Evolutionary conservation across 1,140 invertebrate genomes (phyloP).

Genomic region (Episyrphus balteatus): DNA sequence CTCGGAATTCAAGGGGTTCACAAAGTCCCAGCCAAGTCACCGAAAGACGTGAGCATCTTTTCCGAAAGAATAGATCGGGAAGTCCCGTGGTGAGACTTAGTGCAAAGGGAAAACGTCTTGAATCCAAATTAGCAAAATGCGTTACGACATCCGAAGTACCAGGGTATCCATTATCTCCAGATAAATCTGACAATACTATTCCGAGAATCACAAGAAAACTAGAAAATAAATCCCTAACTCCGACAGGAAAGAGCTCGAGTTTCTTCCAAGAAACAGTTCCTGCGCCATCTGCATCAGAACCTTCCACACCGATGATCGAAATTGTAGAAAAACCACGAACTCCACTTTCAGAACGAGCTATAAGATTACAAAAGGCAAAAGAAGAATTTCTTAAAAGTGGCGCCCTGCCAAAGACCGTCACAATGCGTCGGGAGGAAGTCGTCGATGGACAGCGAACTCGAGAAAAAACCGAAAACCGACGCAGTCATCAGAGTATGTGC

Average conservation of each 20-base stretch:
- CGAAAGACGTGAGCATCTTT: conserved; percentile 12
- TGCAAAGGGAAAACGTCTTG: conserved; percentile 15
- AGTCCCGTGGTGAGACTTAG: conserved; percentile 23
- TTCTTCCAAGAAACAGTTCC: conserved; percentile 11
- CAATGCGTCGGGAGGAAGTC: conserved; percentile 1
- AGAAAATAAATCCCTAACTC: conserved; percentile 17
- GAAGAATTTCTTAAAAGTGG: conserved; percentile 45
- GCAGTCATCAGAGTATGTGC: conserved; percentile 20
- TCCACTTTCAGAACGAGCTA: conserved; percentile 38
- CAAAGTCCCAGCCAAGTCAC: no score
- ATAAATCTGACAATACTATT: conserved; percentile 22
- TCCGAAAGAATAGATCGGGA: conserved; percentile 24
- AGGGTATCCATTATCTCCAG: conserved; percentile 12
- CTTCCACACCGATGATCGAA: conserved; percentile 7
- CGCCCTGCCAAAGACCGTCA: conserved; percentile 15
- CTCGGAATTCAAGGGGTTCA: not conserved
- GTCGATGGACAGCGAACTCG: no score
- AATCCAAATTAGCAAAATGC: conserved; percentile 28
- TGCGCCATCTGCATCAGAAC: conserved; percentile 1
- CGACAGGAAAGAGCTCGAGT: conserved; percentile 26
- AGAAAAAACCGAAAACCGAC: not conserved
- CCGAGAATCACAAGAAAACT: conserved; percentile 25
- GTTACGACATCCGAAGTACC: not conserved
- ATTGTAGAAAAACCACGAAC: conserved; percentile 15
- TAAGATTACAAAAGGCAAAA: conserved; percentile 48